A percentile compares a stretch with the other conserved stretches of the same genome.
These are phyloP conservation scores for Adela reaumurella DNA, from an alignment of 2,888 invertebrate genomes.

Conservation along the genomic window DNA sequence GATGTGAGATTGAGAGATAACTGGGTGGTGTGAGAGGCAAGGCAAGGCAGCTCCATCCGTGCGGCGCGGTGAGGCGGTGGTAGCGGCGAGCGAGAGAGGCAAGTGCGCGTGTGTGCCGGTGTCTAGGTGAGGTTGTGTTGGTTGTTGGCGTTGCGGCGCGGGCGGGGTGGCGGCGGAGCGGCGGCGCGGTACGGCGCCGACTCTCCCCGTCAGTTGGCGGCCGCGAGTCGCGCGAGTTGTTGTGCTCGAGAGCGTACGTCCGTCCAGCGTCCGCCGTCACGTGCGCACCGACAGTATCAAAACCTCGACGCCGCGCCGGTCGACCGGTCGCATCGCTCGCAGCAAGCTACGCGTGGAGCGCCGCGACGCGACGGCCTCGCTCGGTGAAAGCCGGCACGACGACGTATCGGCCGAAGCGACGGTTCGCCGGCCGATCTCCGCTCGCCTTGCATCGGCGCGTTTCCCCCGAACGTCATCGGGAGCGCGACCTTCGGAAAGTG, in stretches of 20 bases:
- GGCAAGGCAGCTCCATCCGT: constrained; percentile 9
- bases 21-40: too few relatives aligned
- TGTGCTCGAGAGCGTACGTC: constrained; percentile 7
- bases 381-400: background rate
- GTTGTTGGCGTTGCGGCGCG: constrained; percentile 16
- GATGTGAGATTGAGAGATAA: too few relatives aligned
- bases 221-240: constrained; percentile 52
- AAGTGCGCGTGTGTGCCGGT: constrained; percentile 44
- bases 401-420: background rate
- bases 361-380: background rate
- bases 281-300: background rate
- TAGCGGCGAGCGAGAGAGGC: constrained; percentile 25
- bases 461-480: too few relatives aligned
- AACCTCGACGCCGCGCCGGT: background rate
- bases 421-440: constrained; percentile 32
- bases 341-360: constrained; percentile 11
- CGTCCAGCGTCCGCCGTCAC: background rate
- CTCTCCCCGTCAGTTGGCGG: constrained; percentile 43
- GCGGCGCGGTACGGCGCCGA: constrained; percentile 18
- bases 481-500: constrained; percentile 27
- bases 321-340: constrained; percentile 34
- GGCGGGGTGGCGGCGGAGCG: constrained; percentile 16
- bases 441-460: constrained; percentile 6
- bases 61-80: constrained; percentile 15
- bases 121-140: constrained; percentile 24